Base-by-base conservation (phyloP, 2,888 invertebrate genomes). In the Orthosia gothica region DNA sequence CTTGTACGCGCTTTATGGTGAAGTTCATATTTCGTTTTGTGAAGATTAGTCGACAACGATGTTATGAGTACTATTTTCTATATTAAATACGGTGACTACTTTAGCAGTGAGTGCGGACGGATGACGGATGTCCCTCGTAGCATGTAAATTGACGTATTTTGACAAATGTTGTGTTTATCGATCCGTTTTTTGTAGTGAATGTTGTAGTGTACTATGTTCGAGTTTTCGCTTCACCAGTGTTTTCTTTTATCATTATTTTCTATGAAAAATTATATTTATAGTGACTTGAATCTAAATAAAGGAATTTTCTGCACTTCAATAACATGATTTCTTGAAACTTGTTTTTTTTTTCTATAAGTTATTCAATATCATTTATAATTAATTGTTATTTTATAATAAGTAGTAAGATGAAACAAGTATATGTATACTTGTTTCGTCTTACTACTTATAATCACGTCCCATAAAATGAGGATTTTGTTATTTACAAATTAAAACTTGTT, bases 1-100 rank as follows among this genome's bases (percentile, higher is more conserved):
- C 86, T 84, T 85, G 76, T 87, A 85, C 85, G 79, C 88, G 86
- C 88, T 88, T 91, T 90, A 90, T 90, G 88, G 86, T 87, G 82
- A 82, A 76, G 85, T 74, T 87, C 84, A 88, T 87, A 85, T 82
- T 86, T 80, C 65, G 66, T 47, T 74, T 77, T 76, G 57, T 72
- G n/a, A 52, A 67, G 59, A 61, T 71, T 55, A 58, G 49, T n/a
- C 16, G 18, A 57, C 45, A 40, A 26, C 18, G 7, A 15, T 70
- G 18, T 11, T 59, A 65, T 65, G 47, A 5, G 4, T 26, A 63
- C 18, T 23, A 23, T 77, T 77, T 54, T 55, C 12, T 45, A n/a
- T 20, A 45, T 15, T 32, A 23, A 59, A 18, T n/a, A 54, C 32
- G 15, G 57, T 67, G 23, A 23, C 55, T 79, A 50, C 58, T 47